These are phyloP conservation scores for Zaprionus ghesquierei DNA, from an alignment of 1,140 invertebrate genomes.

Conservation along the genomic window DNA sequence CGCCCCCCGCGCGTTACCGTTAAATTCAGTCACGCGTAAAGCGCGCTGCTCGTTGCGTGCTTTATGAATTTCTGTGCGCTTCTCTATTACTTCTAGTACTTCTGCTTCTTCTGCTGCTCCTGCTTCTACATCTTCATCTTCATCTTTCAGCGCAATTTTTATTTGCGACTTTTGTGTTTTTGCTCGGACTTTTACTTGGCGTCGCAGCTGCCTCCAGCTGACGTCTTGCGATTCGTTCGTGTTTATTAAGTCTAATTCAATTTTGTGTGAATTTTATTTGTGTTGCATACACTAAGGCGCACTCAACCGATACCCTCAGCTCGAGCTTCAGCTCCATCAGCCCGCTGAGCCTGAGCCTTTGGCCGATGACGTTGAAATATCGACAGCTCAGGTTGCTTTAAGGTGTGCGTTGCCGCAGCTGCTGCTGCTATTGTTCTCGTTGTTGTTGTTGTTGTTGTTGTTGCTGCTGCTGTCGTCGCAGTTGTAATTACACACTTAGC, in stretches of 20 bases:
- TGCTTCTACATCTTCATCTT: background rate
- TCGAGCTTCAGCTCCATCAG: background rate
- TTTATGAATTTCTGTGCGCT: constrained; percentile 64
- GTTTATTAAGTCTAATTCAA: constrained; percentile 79
- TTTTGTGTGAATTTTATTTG: constrained; percentile 68
- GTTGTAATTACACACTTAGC: constrained; percentile 78
- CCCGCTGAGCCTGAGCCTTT: background rate
- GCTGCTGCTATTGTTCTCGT: background rate
- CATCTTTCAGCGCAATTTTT: constrained; percentile 54
- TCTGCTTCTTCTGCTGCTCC: background rate
- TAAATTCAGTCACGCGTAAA: constrained; percentile 68
- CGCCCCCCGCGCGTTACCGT: constrained; percentile 1
- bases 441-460: background rate
- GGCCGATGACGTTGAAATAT: constrained; percentile 40
- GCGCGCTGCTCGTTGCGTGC: constrained; percentile 56
- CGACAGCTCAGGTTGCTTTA: constrained; percentile 9
- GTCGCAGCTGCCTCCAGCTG: constrained; percentile 30
- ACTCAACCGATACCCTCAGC: constrained; percentile 4
- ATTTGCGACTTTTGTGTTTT: constrained; percentile 53
- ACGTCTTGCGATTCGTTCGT: constrained; percentile 43
- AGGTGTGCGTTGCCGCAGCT: constrained; percentile 6
- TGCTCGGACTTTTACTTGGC: background rate
- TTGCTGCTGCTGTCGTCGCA: constrained; percentile 34
- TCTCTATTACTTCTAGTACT: constrained; percentile 63
- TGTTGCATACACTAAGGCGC: constrained; percentile 65